Evolutionary conservation across 1,140 invertebrate genomes (phyloP), one percentile per base, ranked within the genome.

Genomic region (Pseudomyrmex concolor): DNA sequence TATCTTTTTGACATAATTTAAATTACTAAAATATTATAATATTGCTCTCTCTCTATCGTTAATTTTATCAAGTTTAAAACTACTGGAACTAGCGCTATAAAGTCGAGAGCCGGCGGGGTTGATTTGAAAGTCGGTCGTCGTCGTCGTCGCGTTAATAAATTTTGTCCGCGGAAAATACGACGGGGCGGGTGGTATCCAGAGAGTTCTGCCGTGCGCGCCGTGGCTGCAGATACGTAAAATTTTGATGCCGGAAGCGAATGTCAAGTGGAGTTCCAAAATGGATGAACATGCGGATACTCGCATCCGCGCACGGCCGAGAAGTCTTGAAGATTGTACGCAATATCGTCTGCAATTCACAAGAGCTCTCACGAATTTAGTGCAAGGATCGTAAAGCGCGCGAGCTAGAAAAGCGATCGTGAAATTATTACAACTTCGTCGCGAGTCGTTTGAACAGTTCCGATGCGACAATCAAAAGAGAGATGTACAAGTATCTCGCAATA

Each of bases 41-140:
- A 48, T 60, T 13, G 5, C 17, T n/a, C n/a, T n/a, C n/a, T n/a
- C n/a, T n/a, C n/a, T 4, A 59, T 34, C 4, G 48, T 55, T 22
- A 7, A 19, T 7, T 5, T 25, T 48, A 63, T 78, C 19, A 51
- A 73, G 22, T 13, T 55, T 51, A 60, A 12, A 19, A 48, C 48
- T 64, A 50, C 48, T 57, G 19, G 9, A 48, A 8, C n/a, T 72
- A n/a, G 13, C 34, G 34, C 17, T 43, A 45, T 64, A 64, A 85
- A 73, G 72, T 62, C 83, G 67, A 60, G 76, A 88, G 55, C 73
- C 62, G 17, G 8, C 15, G 22, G 15, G 22, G 83, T 34, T 68
- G 68, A 57, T 66, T 60, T 57, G 60, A 80, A 85, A 82, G 72
- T 89, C 86, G 87, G 77, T 59, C 76, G 55, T 34, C 34, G 34